Percentiles rank a stretch among this genome's conserved stretches.
phyloP scores from a whole-genome alignment of 2,113 vertebrate species.

The Sapayoa aenigma region DNA sequence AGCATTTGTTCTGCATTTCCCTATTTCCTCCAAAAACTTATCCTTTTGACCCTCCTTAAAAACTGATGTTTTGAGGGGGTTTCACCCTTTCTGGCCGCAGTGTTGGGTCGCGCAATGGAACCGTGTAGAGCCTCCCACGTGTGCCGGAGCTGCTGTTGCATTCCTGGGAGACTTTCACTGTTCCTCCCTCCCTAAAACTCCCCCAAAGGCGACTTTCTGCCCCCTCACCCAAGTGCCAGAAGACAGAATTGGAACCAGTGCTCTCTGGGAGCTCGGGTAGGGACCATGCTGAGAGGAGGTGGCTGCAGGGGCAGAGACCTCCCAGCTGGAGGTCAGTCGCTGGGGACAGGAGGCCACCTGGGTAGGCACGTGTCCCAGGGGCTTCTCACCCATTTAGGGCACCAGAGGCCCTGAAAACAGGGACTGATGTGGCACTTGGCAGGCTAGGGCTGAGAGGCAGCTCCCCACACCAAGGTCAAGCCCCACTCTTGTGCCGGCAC shows the following conservation, averaged over 20 bases:
- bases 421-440: background rate
- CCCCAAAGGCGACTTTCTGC: background rate
- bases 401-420: background rate
- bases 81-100: background rate
- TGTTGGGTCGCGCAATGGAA: background rate
- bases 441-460: background rate
- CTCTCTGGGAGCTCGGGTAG: background rate
- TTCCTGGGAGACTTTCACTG: background rate
- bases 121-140: rapidly evolving
- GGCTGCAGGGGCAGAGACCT: background rate
- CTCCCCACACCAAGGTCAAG: background rate
- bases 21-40: rapidly evolving
- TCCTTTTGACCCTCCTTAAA: background rate
- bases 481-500: rapidly evolving
- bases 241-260: background rate
- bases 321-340: background rate
- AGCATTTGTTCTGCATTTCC: background rate
- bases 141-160: background rate
- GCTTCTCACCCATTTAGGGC: background rate
- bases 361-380: background rate
- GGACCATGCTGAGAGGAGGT: background rate
- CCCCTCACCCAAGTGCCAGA: background rate
- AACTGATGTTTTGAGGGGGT: background rate
- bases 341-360: background rate
- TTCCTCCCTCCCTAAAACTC: background rate